Evolutionary conservation across 2,888 invertebrate species (phyloP).

Genomic region (Hirudinaria manillensis): DNA sequence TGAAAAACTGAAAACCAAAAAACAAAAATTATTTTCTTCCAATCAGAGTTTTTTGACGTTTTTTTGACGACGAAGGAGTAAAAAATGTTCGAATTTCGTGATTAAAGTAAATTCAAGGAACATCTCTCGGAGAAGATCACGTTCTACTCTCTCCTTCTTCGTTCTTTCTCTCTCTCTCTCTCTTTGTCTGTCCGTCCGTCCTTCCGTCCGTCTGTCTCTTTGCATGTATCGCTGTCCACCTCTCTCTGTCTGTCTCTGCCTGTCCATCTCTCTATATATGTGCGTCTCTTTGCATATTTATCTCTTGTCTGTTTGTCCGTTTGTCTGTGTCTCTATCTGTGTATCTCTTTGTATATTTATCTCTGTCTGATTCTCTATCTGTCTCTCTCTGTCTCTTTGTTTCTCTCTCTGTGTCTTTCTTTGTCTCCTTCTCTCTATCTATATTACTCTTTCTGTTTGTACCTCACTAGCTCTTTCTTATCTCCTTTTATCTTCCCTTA

Average conservation of each 20-base stretch:
- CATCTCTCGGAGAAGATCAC: too few species aligned
- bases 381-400: not conserved
- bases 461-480: not conserved
- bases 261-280: not conserved
- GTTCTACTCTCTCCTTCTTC: not conserved
- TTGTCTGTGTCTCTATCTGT: not conserved
- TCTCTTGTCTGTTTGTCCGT: not conserved
- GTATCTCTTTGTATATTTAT: not conserved
- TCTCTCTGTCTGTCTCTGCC: constrained; percentile 1
- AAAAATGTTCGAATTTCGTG: too few species aligned
- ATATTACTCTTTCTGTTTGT: too few species aligned
- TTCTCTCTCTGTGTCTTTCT: not conserved
- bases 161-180: not conserved
- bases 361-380: not conserved
- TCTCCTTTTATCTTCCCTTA: not conserved
- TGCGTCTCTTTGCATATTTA: not conserved
- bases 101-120: too few species aligned
- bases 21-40: too few species aligned
- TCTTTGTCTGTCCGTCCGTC: not conserved
- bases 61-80: too few species aligned
- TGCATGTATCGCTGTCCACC: not conserved
- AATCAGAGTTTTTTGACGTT: too few species aligned
- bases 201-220: not conserved
- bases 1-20: too few species aligned
- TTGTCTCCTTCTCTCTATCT: not conserved